Evolutionary conservation across 2,888 invertebrate species (phyloP).

Genomic region (Lasioglossum calceatum): DNA sequence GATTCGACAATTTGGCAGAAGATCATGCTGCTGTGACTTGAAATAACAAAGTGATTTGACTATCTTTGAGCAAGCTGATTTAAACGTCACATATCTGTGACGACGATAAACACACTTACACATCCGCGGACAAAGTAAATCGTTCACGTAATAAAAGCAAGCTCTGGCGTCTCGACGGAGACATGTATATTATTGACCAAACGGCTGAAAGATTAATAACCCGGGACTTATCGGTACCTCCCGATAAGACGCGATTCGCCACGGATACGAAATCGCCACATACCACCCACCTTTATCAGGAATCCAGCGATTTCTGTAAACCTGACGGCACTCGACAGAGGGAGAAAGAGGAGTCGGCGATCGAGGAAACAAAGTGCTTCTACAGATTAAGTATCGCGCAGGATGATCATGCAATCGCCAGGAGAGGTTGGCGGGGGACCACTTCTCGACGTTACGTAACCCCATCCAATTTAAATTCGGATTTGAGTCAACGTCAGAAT

Average conservation of each 20-base stretch:
- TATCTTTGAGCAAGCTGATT: background rate
- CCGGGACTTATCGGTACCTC: background rate
- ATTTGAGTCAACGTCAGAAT: background rate
- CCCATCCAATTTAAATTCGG: constrained; percentile 6
- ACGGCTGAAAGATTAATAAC: constrained; percentile 23
- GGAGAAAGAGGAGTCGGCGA: background rate
- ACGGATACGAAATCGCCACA: background rate
- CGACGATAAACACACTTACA: background rate
- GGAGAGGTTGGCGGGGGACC: background rate
- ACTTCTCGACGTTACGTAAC: background rate
- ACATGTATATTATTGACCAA: constrained; percentile 4
- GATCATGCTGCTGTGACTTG: no score
- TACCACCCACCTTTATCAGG: background rate
- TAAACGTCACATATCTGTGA: background rate
- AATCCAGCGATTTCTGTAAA: background rate
- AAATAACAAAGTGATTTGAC: no score
- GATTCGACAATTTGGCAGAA: no score
- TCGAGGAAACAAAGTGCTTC: background rate
- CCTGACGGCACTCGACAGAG: background rate
- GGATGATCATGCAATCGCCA: background rate
- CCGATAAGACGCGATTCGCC: constrained; percentile 13
- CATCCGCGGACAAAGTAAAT: constrained; percentile 8
- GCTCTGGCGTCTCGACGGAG: background rate
- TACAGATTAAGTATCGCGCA: background rate
- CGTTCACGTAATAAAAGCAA: constrained; percentile 5